Conservation (phyloP, 2,888 invertebrate species). For the Didymodactylos carnosus region DNA sequence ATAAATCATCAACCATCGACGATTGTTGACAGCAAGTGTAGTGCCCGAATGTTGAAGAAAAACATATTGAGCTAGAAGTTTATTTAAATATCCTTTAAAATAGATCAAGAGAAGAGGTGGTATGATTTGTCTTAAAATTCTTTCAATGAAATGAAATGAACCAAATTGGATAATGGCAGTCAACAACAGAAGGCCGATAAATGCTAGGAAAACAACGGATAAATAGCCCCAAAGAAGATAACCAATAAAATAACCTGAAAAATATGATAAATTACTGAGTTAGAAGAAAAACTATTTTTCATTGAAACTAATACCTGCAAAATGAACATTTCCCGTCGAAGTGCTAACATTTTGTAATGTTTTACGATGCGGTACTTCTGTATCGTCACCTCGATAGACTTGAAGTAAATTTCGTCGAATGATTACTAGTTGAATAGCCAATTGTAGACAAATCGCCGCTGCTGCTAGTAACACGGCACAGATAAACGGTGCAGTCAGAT, state of each 20-base stretch:
- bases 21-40: background rate
- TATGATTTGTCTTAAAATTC: background rate
- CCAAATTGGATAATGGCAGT: background rate
- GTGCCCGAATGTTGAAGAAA: background rate
- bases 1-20: background rate
- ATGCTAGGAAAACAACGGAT: background rate
- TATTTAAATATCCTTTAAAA: background rate
- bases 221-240: background rate
- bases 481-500: background rate
- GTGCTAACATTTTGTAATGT: background rate
- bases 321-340: background rate
- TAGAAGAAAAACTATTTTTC: too few relatives aligned
- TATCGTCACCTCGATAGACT: background rate
- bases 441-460: background rate
- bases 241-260: background rate
- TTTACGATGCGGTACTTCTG: background rate
- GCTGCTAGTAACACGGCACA: background rate
- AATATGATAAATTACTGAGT: too few relatives aligned
- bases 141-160: background rate
- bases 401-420: background rate
- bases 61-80: background rate
- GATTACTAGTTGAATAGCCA: background rate
- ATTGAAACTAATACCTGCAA: too few relatives aligned
- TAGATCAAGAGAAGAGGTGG: background rate
- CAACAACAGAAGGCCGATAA: background rate